Evolutionary conservation across 2,888 invertebrate genomes (phyloP).

Genomic region (Sipha maydis): DNA sequence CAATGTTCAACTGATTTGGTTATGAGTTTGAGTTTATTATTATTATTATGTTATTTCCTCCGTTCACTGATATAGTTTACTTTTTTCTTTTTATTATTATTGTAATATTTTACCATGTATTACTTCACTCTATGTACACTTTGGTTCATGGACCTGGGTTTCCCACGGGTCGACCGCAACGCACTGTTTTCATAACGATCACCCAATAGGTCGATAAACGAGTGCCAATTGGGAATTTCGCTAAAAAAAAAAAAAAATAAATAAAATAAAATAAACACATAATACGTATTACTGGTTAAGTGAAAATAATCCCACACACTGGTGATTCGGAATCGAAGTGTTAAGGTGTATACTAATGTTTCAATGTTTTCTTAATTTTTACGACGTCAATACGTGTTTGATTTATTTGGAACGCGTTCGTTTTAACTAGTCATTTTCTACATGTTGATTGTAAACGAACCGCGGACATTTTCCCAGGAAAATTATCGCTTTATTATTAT

Average conservation of each 20-base stretch:
- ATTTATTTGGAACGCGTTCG: not conserved
- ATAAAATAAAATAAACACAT: too few relatives aligned
- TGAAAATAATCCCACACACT: not conserved
- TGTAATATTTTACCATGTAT: slow-evolving; percentile 23
- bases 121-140: slow-evolving; percentile 1
- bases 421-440: not conserved
- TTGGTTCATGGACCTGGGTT: slow-evolving; percentile 50
- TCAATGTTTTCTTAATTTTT: not conserved
- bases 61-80: slow-evolving; percentile 26
- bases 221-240: slow-evolving; percentile 43
- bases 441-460: not conserved
- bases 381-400: not conserved
- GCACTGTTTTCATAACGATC: slow-evolving; percentile 17
- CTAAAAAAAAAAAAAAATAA: not conserved
- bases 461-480: not conserved
- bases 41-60: slow-evolving; percentile 31
- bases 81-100: slow-evolving; percentile 9
- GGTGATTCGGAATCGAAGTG: not conserved
- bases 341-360: not conserved
- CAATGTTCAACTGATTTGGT: slow-evolving; percentile 32
- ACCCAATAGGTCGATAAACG: slow-evolving; percentile 46
- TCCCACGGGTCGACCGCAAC: slow-evolving; percentile 58
- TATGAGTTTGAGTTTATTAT: slow-evolving; percentile 8
- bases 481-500: slow-evolving; percentile 23
- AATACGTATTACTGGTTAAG: slow-evolving; percentile 16